Percentiles rank a stretch among this genome's conserved stretches.
Conservation (phyloP, 1,140 invertebrate genomes). For the Cyclina sinensis region DNA sequence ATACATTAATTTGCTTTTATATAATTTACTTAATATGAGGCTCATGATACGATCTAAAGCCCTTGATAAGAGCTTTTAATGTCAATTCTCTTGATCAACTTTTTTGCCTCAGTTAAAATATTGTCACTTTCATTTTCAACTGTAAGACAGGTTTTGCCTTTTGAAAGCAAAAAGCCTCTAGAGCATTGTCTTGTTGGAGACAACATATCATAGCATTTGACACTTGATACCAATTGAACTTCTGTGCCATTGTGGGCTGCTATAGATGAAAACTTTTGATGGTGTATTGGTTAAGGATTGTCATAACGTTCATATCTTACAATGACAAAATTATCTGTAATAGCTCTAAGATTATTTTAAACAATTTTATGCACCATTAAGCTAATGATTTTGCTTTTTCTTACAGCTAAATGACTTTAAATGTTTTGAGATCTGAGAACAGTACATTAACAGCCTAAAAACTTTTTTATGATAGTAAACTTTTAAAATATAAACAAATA, state of each 20-base stretch:
- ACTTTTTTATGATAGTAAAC: too few relatives aligned
- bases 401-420: background rate
- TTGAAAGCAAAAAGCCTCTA: background rate
- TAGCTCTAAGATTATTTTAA: conserved; percentile 45
- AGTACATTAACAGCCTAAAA: too few relatives aligned
- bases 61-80: too few relatives aligned
- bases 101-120: background rate
- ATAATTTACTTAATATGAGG: too few relatives aligned
- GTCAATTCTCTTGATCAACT: too few relatives aligned
- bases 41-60: too few relatives aligned
- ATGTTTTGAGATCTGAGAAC: background rate
- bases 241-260: background rate
- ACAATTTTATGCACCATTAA: conserved; percentile 53
- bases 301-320: conserved; percentile 6
- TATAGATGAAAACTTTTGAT: background rate
- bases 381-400: conserved; percentile 44
- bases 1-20: too few relatives aligned
- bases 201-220: background rate
- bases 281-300: background rate
- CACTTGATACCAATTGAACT: background rate
- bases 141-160: background rate
- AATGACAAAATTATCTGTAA: conserved; percentile 34
- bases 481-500: too few relatives aligned
- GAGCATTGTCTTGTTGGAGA: conserved; percentile 4
- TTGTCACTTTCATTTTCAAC: background rate